Evolutionary conservation across 2,888 invertebrate species (phyloP), one percentile per base, ranked within the genome.

Genomic region (Harpagoxenus sublaevis): DNA sequence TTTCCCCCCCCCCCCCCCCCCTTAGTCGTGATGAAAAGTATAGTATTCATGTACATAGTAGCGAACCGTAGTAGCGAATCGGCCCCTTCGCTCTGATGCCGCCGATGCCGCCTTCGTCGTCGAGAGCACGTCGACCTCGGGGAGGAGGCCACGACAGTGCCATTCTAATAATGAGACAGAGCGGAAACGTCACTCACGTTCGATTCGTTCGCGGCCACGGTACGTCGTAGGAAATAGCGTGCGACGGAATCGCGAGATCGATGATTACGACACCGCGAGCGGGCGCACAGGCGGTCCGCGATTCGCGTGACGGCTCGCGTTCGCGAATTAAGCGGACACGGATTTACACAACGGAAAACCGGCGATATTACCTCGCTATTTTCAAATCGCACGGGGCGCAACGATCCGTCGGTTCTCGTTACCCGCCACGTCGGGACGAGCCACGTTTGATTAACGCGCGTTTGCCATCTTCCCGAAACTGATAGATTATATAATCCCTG

Each of bases 91-190:
- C 9, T 39, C 60, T 57, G 45, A 31, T 31, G n/a, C 57, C 70
- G 57, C 48, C 48, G 45, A 31, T 31, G n/a, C 57, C 70, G 57
- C 48, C 48, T 60, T 71, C 55, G 45, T 23, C n/a, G 75, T 78
- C 75, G 63, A 51, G 70, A 60, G 77, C 75, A 65, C 82, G 77
- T 77, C 77, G 77, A 82, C 82, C 74, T 75, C 75, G 45, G 23
- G 18, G 31, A 2, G 8, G 28, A 23, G 23, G 45, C 31, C 53
- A 53, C 51, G 71, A 23, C 75, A 51, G 51, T 53, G 53, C 45
- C 23, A 42, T 83, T 83, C 60, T 81, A 60, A 74, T 81, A 81
- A 81, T 62, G 79, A 81, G 79, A 60, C 48, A 12, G 79, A 79
- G 6, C 79, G 79, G 74, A 79, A 79, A 73, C 60, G 74, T 60